Base-by-base conservation (phyloP, 1,140 invertebrate genomes). In the Anagrus nilaparvatae region DNA sequence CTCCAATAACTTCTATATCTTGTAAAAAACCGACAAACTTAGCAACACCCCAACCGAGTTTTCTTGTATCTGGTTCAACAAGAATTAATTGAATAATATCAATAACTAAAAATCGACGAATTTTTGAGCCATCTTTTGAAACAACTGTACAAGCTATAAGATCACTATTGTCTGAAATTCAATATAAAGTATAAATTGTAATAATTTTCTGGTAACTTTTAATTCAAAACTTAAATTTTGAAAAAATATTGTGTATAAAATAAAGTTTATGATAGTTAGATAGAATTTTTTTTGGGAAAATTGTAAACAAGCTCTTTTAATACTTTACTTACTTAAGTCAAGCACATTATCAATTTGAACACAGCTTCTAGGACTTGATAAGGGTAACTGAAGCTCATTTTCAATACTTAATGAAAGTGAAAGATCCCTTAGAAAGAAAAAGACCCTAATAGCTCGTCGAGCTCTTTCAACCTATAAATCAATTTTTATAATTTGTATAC, bases 11-110 rank as follows among this genome's bases (percentile, higher is more conserved):
- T 58, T 87, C 83, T 21, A 86, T 78, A 53, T 88, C 84, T 61
- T 89, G 86, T 19, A 90, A 57, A 57, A 86, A 87, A 14, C 84
- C 84, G 5, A 95, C 92, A 54, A 97, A 83, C 65, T 95, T 93
- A 1, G 92, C 92, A 1, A 97, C 85, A 5, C 93, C 95, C 92
- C 93, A 98, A 1, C 96, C 96, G 16, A 97, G 69, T 37, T 85
- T 77, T 54, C 85, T 83, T 5, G 82, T 80, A 56, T 98, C 94
- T 0, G 96, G 95, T 63, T 99, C 94, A 0, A 98, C 94, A 2
- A 99, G 72, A 38, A 99, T 95, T 33, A 99, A 71, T 61, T 99
- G 96, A 14, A 93, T 74, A 4, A 82, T 76, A 61, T 97, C 94
- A 28, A 97, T 95, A 0, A 97, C 95, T 16, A 99, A 69, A 64